Evolutionary conservation across 1,140 invertebrate genomes (phyloP), one percentile per base, ranked within the genome.

Genomic region (Trichomalopsis sarcophagae): DNA sequence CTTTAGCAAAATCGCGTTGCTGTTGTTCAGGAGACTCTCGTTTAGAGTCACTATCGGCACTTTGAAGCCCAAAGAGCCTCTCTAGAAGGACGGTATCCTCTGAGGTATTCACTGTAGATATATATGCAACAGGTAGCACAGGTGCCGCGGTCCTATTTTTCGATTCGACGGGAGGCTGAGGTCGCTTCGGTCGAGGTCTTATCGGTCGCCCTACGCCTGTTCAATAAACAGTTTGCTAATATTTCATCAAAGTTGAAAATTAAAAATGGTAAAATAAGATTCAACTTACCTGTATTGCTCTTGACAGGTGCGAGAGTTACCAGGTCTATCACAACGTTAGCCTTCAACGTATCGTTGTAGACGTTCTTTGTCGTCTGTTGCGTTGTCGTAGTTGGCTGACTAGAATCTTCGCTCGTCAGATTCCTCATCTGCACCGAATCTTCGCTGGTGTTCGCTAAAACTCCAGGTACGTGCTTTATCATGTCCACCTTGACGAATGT

Each of bases 301-400:
- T 91, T 93, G 1, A 87, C 89, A 44, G 91, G 92, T 3, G 91
- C 90, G 7, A 92, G 50, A 0, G 91, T 93, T 0, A 92, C 91
- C 1, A 91, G 73, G 82, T 91, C 90, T 7, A 91, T 86, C 0
- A 92, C 90, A 13, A 91, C 89, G 66, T 90, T 92, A 0, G 91
- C 88, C 33, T 92, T 93, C 7, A 91, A 79, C 0, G 91, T 92
- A 10, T 92, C 91, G 81, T 93, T 93, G 73, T 92, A 91, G 27
- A 88, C 75, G 74, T 90, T 91, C 36, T 89, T 89, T 1, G 81
- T 87, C 9, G 73, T 84, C 79, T 88, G 87, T 9, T 23, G 40
- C 7, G 71, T 77, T 62, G 55, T 62, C 13, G 33, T 50, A 47
- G 9, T 85, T 73, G 14, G 10, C 30, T 86, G 76, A 82, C 33